Percentiles rank a stretch among this genome's conserved stretches.
Conservation (phyloP, 2,888 invertebrate species). For the Spodoptera picta region DNA sequence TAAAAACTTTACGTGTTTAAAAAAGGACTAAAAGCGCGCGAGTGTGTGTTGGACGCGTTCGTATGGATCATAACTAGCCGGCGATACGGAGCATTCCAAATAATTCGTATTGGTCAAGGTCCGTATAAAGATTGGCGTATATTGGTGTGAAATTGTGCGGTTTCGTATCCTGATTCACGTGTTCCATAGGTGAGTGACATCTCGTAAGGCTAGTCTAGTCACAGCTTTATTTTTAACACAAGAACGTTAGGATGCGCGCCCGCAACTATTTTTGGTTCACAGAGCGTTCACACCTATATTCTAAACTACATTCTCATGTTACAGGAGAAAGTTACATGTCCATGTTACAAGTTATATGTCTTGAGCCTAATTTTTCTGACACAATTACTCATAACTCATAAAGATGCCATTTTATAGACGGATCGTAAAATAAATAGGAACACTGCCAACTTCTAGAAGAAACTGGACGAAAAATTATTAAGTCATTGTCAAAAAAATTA, state of each 20-base stretch:
- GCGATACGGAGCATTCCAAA: conserved; percentile 69
- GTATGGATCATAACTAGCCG: conserved; percentile 75
- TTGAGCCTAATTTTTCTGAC: conserved; percentile 1
- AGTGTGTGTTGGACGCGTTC: conserved; percentile 71
- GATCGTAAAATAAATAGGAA: conserved; percentile 17
- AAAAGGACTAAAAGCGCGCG: conserved; percentile 64
- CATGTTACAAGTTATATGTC: conserved; percentile 2
- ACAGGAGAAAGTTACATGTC: conserved; percentile 66
- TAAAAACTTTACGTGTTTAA: conserved; percentile 55
- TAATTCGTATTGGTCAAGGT: conserved; percentile 79
- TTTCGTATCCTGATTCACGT: conserved; percentile 68
- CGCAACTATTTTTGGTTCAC: conserved; percentile 83
- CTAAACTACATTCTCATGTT: conserved; percentile 80
- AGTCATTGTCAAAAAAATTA: conserved; percentile 4
- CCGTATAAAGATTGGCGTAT: conserved; percentile 68
- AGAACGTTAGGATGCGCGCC: conserved; percentile 76
- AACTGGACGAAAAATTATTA: conserved; percentile 5
- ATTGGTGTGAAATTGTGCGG: conserved; percentile 71
- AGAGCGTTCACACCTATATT: conserved; percentile 76
- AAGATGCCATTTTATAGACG: neutral
- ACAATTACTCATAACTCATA: neutral
- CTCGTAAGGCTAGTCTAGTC: conserved; percentile 68
- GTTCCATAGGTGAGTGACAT: conserved; percentile 83
- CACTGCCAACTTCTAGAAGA: conserved; percentile 33
- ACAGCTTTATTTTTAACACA: conserved; percentile 80